Evolutionary conservation across 2,113 vertebrate genomes (phyloP).

Genomic region (Engystomops pustulosus): DNA sequence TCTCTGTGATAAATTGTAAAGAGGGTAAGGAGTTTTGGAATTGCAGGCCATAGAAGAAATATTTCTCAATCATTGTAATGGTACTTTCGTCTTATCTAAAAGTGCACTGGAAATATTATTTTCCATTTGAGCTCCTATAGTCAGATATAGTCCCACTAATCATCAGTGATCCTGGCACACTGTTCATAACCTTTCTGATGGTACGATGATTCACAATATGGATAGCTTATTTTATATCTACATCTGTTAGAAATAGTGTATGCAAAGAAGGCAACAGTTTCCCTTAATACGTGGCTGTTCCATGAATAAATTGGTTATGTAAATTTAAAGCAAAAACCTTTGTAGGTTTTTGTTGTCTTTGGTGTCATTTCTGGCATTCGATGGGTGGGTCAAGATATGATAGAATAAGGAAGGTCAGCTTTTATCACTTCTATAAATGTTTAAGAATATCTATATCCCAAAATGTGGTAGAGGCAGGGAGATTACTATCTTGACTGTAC

Average conservation of each 20-base stretch:
- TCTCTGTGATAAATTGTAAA: neutral
- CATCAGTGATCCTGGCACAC: neutral
- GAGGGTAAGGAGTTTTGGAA: neutral
- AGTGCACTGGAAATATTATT: conserved; percentile 9
- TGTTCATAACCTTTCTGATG: neutral
- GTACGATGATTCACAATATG: neutral
- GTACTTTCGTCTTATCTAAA: conserved; percentile 7
- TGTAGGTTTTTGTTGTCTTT: too few species aligned
- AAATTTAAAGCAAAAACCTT: too few species aligned
- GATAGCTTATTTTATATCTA: neutral
- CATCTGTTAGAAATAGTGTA: neutral
- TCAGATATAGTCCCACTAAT: neutral
- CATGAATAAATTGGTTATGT: too few species aligned
- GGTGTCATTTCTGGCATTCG: neutral
- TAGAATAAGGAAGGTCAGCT: too few species aligned
- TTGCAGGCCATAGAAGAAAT: conserved; percentile 1
- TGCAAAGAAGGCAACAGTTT: neutral
- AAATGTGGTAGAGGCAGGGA: too few species aligned
- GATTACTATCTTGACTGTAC: too few species aligned
- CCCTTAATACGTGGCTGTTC: neutral
- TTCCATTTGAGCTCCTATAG: neutral
- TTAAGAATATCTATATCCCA: too few species aligned
- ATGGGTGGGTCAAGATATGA: too few species aligned
- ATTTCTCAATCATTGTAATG: conserved; percentile 15
- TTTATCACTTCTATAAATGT: too few species aligned